A percentile compares a stretch with the other conserved stretches of the same genome.
Conservation (phyloP, 2,797 vertebrate genomes). For the Neoniphon sammara region DNA sequence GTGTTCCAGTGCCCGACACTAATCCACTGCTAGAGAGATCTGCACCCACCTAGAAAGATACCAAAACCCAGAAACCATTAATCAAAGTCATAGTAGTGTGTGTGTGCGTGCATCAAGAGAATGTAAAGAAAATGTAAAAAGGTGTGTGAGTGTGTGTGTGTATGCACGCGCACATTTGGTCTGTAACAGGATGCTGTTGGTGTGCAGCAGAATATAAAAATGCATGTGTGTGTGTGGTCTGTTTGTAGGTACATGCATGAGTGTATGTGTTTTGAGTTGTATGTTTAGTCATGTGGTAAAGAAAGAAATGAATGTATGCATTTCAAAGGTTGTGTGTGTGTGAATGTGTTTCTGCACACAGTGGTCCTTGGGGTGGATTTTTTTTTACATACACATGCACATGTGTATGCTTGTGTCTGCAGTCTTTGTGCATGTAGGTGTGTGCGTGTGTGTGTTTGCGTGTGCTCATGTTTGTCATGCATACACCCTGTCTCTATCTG, state of each 20-base stretch:
- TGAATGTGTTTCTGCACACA: neutral
- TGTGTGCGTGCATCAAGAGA: neutral
- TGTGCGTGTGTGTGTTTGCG: conserved; percentile 34
- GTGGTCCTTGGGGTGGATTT: no score
- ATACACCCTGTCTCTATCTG: neutral
- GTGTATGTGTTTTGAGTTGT: neutral
- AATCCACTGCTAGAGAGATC: conserved; percentile 65
- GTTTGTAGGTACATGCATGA: neutral
- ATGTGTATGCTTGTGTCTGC: conserved; percentile 21
- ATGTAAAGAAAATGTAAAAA: neutral
- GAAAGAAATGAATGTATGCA: neutral
- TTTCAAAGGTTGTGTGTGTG: conserved; percentile 7
- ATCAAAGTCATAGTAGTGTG: conserved; percentile 81
- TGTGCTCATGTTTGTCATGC: conserved; percentile 22
- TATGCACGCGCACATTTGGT: no score
- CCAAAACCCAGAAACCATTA: conserved; percentile 77
- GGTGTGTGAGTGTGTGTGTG: no score
- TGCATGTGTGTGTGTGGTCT: neutral
- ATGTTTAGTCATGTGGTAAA: neutral
- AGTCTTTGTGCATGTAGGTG: conserved; percentile 37
- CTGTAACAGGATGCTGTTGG: neutral
- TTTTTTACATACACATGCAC: no score
- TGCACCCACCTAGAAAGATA: conserved; percentile 71
- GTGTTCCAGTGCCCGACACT: conserved; percentile 54
- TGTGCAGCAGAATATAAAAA: neutral